Percentiles rank a stretch among this genome's conserved stretches.
phyloP scores from a whole-genome alignment of 2,797 vertebrate species.

The Malacoraja senta region DNA sequence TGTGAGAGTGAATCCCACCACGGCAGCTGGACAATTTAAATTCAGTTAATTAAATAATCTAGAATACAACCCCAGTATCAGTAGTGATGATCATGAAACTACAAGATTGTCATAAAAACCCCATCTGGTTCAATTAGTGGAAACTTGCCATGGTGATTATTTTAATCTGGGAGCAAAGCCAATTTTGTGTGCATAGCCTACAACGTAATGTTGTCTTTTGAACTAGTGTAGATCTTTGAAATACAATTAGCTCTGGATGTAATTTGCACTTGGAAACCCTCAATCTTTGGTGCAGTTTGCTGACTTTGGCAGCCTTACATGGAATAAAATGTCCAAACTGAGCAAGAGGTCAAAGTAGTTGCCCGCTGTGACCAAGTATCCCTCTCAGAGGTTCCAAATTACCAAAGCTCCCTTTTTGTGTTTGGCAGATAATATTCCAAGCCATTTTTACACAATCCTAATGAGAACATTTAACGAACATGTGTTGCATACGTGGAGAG shows the following conservation, averaged over 20 bases:
- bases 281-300: not conserved
- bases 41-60: too few relatives aligned
- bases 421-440: not conserved
- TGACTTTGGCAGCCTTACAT: not conserved
- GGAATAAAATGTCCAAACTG: not conserved
- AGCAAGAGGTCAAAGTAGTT: not conserved
- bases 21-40: too few relatives aligned
- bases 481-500: not conserved
- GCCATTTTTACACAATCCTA: not conserved
- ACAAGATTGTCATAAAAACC: too few relatives aligned
- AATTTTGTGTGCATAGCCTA: not conserved
- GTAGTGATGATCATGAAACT: too few relatives aligned
- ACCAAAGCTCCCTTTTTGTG: not conserved
- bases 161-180: not conserved
- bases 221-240: not conserved
- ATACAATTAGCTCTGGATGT: not conserved
- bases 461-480: not conserved
- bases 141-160: not conserved
- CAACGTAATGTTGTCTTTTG: not conserved
- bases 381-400: not conserved
- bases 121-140: not conserved
- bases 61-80: too few relatives aligned
- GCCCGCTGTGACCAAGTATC: not conserved
- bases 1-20: too few relatives aligned
- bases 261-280: not conserved